A percentile compares a stretch with the other conserved stretches of the same genome.
Evolutionary conservation across 2,113 vertebrate species (phyloP).

Genomic region (Nestor notabilis): DNA sequence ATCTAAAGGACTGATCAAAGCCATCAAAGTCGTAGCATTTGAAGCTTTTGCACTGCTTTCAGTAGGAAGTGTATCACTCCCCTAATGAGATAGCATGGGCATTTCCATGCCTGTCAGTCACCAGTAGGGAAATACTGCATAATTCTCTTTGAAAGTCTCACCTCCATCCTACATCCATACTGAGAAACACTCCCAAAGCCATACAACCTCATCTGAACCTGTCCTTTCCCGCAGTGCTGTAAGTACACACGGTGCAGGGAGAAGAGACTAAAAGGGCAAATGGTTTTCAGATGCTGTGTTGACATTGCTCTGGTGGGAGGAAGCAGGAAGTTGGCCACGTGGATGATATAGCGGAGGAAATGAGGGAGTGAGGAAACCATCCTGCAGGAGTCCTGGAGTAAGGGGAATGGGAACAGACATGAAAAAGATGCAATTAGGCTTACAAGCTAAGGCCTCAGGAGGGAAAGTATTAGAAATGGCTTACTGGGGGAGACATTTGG

Average conservation of each 20-base stretch:
- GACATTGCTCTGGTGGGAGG: not conserved
- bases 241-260: not conserved
- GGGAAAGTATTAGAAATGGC: not conserved
- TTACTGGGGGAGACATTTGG: not conserved
- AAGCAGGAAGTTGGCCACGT: not conserved
- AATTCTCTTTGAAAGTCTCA: not conserved
- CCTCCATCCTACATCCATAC: not conserved
- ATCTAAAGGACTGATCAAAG: not conserved
- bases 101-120: not conserved
- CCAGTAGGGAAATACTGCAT: not conserved
- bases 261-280: not conserved
- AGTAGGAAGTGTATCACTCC: not conserved
- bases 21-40: not conserved
- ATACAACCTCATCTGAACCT: not conserved
- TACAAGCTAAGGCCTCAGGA: not conserved
- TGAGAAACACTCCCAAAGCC: not conserved
- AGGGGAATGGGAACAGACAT: not conserved
- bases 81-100: not conserved
- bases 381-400: not conserved
- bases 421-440: not conserved
- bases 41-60: not conserved
- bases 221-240: fast-evolving
- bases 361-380: not conserved
- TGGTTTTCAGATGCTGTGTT: not conserved
- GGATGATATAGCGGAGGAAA: not conserved